Base-by-base conservation (phyloP, 2,888 invertebrate genomes). In the Andricus quercusramuli region DNA sequence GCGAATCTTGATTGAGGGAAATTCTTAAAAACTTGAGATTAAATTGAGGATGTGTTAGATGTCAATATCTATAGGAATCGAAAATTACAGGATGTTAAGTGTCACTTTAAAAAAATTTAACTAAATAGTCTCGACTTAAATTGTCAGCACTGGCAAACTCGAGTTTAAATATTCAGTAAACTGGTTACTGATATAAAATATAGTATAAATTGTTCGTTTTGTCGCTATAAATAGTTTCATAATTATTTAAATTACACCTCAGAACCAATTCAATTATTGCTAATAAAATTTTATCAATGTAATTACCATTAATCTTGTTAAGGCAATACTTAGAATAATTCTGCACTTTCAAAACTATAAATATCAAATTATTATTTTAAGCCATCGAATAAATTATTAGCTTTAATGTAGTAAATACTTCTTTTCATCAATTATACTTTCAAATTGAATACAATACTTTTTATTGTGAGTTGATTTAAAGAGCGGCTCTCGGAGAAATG, bases 81-180 rank as follows among this genome's bases (percentile, higher is more conserved):
- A 1, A 70, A 47, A 47, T 70, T 8, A 70, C n/a, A 67, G 20
- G 29, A 29, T 51, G 51, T 51, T 51, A 51, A 70, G 9, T 51
- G 32, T 70, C 29, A 32, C 32, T 32, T 74, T 6, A 56, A 11
- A 51, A 70, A 70, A 70, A 29, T 2, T 8, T 8, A 70, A 20
- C 29, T 51, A 70, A 51, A 20, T 70, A 32, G 25, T 51, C 29
- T 47, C 62, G 13, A 62, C 25, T 22, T 22, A 25, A 62, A 22
- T 15, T 25, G 25, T 25, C 17, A 22, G 47, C 47, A 20, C 20
- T 70, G 17, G 20, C 17, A 70, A 29, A 29, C 17, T 47, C n/a
- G 0, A n/a, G 4, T 4, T 9, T 51, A 74, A 51, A 74, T 74
- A 74, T 74, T 74, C 74, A 56, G n/a, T 51, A 51, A 74, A 74